These are phyloP conservation scores for Erebia aethiops DNA, from an alignment of 2,888 invertebrate genomes.

Conservation along the genomic window DNA sequence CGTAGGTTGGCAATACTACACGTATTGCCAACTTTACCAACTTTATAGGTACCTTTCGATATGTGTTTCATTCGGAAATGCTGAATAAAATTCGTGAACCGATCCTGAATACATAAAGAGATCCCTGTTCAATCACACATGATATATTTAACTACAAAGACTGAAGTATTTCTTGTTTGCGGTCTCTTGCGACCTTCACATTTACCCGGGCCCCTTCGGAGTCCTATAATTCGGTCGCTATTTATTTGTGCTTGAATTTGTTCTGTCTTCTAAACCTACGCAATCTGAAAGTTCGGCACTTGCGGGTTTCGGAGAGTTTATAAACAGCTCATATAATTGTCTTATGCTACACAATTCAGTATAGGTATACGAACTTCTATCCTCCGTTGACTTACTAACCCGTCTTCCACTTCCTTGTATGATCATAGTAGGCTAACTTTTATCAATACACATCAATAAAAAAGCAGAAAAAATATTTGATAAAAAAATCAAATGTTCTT, in stretches of 20 bases:
- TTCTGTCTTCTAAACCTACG: not conserved
- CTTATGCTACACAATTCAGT: not conserved
- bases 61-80: conserved; percentile 21
- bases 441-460: too few species aligned
- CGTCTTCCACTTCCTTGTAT: too few species aligned
- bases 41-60: not conserved
- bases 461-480: too few species aligned
- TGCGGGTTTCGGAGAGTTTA: not conserved
- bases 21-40: too few species aligned
- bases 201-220: conserved; percentile 13
- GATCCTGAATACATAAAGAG: conserved; percentile 30
- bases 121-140: conserved; percentile 33
- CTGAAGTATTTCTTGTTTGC: conserved; percentile 27
- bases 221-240: conserved; percentile 3
- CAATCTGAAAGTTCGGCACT: not conserved
- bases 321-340: not conserved
- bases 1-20: too few species aligned
- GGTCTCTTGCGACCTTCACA: conserved; percentile 21
- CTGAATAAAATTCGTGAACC: conserved; percentile 26
- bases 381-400: too few species aligned
- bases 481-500: not conserved
- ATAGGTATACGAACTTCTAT: too few species aligned
- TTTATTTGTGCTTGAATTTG: conserved; percentile 15
- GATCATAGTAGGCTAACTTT: too few species aligned
- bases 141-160: conserved; percentile 33